These are phyloP conservation scores for Bilobella aurantiaca DNA, from an alignment of 1,140 invertebrate genomes.

Conservation along the genomic window DNA sequence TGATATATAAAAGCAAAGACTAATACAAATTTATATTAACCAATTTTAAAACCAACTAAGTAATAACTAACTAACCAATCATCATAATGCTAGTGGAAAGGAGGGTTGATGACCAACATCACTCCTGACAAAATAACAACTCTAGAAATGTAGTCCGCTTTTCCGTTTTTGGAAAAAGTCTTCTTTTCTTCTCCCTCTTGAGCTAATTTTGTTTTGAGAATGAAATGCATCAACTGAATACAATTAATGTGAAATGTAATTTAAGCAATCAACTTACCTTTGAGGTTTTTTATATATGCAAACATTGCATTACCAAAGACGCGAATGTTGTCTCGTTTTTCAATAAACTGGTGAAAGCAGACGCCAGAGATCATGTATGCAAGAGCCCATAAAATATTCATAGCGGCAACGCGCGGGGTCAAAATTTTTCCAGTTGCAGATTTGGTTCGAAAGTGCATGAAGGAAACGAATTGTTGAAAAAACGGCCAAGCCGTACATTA, in stretches of 20 bases:
- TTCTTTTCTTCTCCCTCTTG: not conserved
- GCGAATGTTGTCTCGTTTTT: not conserved
- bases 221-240: not conserved
- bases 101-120: slow-evolving; percentile 1
- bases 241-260: not conserved
- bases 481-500: not conserved
- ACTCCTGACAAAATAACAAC: not conserved
- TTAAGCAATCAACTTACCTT: not conserved
- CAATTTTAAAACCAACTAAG: not conserved
- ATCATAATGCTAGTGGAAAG: not conserved
- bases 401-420: not conserved
- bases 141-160: not conserved
- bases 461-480: not conserved
- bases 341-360: slow-evolving; percentile 3
- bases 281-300: not conserved
- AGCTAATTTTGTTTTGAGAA: not conserved
- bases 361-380: not conserved
- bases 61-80: not conserved
- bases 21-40: not conserved
- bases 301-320: not conserved
- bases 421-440: not conserved
- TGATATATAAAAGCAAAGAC: not conserved
- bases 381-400: not conserved
- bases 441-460: not conserved
- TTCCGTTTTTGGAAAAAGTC: not conserved